Base-by-base conservation (phyloP, 2,888 invertebrate species). In the Drosophila nr. perissopoda region DNA sequence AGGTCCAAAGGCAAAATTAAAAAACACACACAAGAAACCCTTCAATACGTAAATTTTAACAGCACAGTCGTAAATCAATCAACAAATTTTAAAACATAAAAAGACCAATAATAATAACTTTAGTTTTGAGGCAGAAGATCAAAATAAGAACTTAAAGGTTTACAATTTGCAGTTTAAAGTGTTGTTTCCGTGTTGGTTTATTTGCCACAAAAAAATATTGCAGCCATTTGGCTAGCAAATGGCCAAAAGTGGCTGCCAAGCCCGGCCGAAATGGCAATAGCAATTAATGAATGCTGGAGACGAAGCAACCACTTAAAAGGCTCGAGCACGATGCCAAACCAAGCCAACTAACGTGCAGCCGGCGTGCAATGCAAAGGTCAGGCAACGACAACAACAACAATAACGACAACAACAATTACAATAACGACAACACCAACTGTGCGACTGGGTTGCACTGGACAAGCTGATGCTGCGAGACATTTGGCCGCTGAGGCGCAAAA, bases 231-330 rank as follows among this genome's bases (percentile, higher is more conserved):
- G 58, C 52, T 25, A 59, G 54, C 53, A 67, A 66, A 82, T 75
- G 75, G 81, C 76, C 75, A 69, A 73, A 75, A 70, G 73, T 65
- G 67, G 62, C 13, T 58, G 72, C 59, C 79, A 75, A 63, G 63
- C 76, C 76, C 60, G 68, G 67, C 64, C 65, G 54, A 87, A 87
- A 87, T 80, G 83, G 81, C 84, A 88, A 79, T 61, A 82, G 83
- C 86, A 84, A 84, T 84, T 84, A 84, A 83, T 78, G 81, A 72
- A 77, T 80, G 70, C 81, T 69, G 62, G 49, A 54, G 79, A 68
- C 65, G 57, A 69, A 48, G 51, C 71, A 72, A 53, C 46, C 79
- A 79, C 80, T 79, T 76, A 79, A 79, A 79, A 79, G 80, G 75
- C 71, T 67, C 58, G 79, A 78, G 48, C 79, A 78, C 71, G 75